phyloP scores from a whole-genome alignment of 2,797 vertebrate genomes.

The Ctenosaura bakeri region DNA sequence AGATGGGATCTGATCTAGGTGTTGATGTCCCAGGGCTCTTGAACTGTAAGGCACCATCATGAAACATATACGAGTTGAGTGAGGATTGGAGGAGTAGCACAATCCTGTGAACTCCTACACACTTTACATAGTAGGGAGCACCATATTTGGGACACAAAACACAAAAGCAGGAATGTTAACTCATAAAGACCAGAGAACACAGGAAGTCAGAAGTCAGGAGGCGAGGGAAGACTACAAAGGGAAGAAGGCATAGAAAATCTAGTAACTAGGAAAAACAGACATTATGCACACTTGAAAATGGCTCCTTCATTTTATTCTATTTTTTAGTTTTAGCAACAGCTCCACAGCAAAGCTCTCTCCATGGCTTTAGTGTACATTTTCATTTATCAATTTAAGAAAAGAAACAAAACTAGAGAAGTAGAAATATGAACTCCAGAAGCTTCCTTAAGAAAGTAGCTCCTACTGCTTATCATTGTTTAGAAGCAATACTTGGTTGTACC shows the following conservation, averaged over 20 bases:
- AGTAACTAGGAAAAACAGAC: neutral
- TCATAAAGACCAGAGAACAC: neutral
- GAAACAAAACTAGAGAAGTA: neutral
- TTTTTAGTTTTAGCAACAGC: neutral
- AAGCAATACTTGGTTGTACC: slow-evolving; percentile 14
- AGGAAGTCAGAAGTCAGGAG: too few relatives aligned
- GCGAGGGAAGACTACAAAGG: neutral
- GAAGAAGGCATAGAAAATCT: neutral
- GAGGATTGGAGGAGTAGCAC: neutral
- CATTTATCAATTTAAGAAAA: neutral
- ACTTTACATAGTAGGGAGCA: neutral
- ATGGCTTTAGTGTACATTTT: neutral
- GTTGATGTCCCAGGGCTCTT: neutral
- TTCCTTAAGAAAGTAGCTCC: neutral
- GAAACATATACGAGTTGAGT: neutral
- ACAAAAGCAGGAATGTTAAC: neutral
- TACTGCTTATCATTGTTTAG: slow-evolving; percentile 14
- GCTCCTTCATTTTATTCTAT: neutral
- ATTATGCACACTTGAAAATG: neutral
- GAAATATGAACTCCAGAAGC: neutral
- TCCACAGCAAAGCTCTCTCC: neutral
- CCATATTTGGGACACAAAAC: neutral
- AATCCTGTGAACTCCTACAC: neutral
- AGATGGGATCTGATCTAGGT: neutral
- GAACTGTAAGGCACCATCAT: too few relatives aligned